phyloP scores from a whole-genome alignment of 2,888 invertebrate genomes.

The Drosophila mayaguana region DNA sequence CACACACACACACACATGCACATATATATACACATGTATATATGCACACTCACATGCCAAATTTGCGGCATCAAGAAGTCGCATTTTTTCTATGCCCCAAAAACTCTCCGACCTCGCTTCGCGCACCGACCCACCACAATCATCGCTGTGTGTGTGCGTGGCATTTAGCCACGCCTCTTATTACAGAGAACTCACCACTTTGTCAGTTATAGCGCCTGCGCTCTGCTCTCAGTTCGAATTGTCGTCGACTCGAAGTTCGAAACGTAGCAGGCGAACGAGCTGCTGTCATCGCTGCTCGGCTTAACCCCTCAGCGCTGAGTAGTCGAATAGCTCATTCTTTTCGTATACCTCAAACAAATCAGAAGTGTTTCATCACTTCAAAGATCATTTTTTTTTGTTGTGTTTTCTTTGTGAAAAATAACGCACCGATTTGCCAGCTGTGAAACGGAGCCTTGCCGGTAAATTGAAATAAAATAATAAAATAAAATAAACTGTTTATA shows the following conservation, averaged over 20 bases:
- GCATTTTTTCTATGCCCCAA: constrained; percentile 81
- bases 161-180: constrained; percentile 46
- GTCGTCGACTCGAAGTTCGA: constrained; percentile 31
- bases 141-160: constrained; percentile 14
- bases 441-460: constrained; percentile 23
- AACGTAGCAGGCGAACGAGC: constrained; percentile 33
- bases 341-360: constrained; percentile 26
- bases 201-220: constrained; percentile 24
- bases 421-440: constrained; percentile 29
- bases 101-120: constrained; percentile 25
- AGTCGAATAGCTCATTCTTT: constrained; percentile 50
- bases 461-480: neutral
- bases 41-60: constrained; percentile 59
- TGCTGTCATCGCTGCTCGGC: constrained; percentile 3
- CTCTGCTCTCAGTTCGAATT: constrained; percentile 14
- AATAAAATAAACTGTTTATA: neutral
- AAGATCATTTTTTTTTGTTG: constrained; percentile 5
- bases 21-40: constrained; percentile 23
- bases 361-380: constrained; percentile 24
- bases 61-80: constrained; percentile 84
- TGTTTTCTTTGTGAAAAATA: constrained; percentile 28
- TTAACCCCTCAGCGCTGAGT: neutral
- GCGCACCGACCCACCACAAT: constrained; percentile 2
- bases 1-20: constrained; percentile 30
- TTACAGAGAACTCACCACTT: constrained; percentile 53